Conservation (phyloP, 2,797 vertebrate species). For the Lophotriccus pileatus region DNA sequence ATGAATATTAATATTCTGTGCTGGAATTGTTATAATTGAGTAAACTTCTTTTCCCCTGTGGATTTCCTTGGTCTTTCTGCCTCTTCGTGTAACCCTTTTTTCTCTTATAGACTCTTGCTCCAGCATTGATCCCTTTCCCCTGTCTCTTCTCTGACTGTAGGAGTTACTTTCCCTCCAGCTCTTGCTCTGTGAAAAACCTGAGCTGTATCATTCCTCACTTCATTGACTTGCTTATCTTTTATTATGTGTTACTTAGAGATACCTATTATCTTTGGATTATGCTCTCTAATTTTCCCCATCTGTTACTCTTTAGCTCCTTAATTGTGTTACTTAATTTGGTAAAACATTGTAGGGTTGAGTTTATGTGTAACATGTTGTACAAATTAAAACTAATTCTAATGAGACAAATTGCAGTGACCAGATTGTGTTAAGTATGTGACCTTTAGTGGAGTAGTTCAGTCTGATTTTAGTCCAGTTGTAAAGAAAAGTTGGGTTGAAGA, state of each 20-base stretch:
- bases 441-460: background rate
- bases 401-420: conserved; percentile 41
- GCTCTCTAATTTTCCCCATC: background rate
- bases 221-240: background rate
- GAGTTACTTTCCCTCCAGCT: background rate
- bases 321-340: conserved; percentile 25
- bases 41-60: fast-evolving
- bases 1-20: background rate
- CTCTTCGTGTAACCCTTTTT: background rate
- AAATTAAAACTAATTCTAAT: conserved; percentile 38
- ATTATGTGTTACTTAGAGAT: background rate
- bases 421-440: background rate
- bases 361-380: conserved; percentile 24
- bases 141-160: background rate
- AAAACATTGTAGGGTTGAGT: background rate
- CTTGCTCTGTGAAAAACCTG: background rate
- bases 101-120: background rate
- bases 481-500: background rate
- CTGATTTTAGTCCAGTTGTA: background rate
- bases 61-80: background rate
- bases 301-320: conserved; percentile 31
- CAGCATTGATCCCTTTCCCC: background rate
- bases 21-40: background rate
- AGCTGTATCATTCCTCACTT: background rate
- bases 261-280: conserved; percentile 8